Conservation (phyloP, 2,113 vertebrate genomes). For the Pithys albifrons region DNA sequence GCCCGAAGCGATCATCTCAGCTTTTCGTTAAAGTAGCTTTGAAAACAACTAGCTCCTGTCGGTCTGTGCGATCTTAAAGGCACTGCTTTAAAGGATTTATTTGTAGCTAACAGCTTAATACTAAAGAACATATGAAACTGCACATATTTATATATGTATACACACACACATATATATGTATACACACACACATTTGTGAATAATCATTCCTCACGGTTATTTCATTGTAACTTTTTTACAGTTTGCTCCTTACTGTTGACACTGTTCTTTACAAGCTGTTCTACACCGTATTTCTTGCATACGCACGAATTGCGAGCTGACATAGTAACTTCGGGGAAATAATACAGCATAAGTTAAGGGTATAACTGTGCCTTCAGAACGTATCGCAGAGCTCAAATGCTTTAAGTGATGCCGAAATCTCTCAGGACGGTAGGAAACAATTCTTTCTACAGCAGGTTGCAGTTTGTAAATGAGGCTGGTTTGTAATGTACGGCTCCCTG, state of each 20-base stretch:
- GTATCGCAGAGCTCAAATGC: not conserved
- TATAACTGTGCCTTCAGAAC: not conserved
- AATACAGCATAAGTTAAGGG: not conserved
- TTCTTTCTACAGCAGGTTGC: not conserved
- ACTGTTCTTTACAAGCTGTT: not conserved
- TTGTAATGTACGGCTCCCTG: fast-evolving
- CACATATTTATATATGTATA: fast-evolving
- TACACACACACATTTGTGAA: not conserved
- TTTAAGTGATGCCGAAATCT: not conserved
- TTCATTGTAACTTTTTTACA: not conserved
- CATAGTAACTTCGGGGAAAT: not conserved
- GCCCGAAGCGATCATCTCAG: not conserved
- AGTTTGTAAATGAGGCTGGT: not conserved
- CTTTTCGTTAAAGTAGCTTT: not conserved
- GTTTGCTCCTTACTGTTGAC: fast-evolving
- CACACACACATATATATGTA: fast-evolving
- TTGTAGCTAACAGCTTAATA: not conserved
- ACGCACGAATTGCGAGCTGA: not conserved
- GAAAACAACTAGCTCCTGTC: not conserved
- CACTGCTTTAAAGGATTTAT: fast-evolving
- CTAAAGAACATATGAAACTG: not conserved
- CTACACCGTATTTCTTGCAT: fast-evolving
- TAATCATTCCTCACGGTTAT: not conserved
- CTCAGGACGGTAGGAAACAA: not conserved
- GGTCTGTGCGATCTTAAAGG: not conserved